phyloP scores from a whole-genome alignment of 2,888 invertebrate species.

The Autographa pulchrina region DNA sequence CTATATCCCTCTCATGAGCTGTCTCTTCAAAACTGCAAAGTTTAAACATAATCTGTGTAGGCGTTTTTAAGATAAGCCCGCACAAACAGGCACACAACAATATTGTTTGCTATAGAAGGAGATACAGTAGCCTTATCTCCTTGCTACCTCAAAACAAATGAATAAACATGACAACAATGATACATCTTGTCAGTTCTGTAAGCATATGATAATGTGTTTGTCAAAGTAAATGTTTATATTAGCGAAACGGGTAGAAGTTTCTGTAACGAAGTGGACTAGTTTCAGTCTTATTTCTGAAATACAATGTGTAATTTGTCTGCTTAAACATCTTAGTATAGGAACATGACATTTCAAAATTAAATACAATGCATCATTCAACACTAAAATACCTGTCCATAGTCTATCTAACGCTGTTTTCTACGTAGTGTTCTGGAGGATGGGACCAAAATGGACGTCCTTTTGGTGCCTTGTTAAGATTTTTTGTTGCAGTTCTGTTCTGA shows the following conservation, averaged over 20 bases:
- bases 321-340: too few species aligned
- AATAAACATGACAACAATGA: not conserved
- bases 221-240: conserved; percentile 2
- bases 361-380: too few species aligned
- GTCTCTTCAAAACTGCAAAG: not conserved
- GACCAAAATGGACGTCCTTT: too few species aligned
- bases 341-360: too few species aligned
- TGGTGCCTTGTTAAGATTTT: too few species aligned
- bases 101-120: too few species aligned
- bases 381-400: too few species aligned
- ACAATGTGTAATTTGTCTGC: not conserved
- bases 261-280: not conserved
- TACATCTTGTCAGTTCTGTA: not conserved
- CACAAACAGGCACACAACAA: not conserved
- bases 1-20: not conserved
- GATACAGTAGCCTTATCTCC: not conserved
- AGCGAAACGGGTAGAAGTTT: not conserved
- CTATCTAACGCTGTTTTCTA: too few species aligned
- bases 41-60: not conserved
- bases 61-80: not conserved
- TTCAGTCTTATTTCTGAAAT: not conserved
- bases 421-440: too few species aligned
- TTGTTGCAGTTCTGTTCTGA: too few species aligned
- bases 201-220: not conserved
- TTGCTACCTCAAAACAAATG: not conserved